Conservation (phyloP, 1,140 invertebrate species). For the Homalodisca vitripennis region DNA sequence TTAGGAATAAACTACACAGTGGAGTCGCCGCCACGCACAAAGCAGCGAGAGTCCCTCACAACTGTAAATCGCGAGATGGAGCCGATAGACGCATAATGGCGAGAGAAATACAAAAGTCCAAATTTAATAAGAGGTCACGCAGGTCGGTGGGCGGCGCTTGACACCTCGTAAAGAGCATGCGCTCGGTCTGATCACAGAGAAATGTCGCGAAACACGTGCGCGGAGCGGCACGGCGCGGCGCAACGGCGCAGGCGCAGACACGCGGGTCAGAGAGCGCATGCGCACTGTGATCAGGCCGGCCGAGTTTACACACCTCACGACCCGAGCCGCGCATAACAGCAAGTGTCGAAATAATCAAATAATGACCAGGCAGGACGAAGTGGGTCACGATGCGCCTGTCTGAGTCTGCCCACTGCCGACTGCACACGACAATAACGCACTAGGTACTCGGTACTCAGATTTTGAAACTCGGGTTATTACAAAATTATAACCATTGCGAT, state of each 20-base stretch:
- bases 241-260: not conserved
- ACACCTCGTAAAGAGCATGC: no score
- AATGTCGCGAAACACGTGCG: not conserved
- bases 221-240: not conserved
- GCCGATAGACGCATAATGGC: not conserved
- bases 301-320: conserved; percentile 6
- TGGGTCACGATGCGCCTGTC: not conserved
- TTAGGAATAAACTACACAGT: no score
- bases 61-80: no score
- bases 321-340: not conserved
- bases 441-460: no score
- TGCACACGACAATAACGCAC: no score
- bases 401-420: not conserved
- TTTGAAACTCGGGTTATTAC: no score
- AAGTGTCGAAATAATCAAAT: conserved; percentile 17
- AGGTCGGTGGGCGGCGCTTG: not conserved
- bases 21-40: no score
- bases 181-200: not conserved
- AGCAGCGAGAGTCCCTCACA: no score
- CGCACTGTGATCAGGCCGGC: no score
- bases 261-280: no score
- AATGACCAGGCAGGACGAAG: not conserved
- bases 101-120: conserved; percentile 15
- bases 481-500: no score
- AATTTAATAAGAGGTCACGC: conserved; percentile 14